Evolutionary conservation across 2,113 vertebrate species (phyloP).

Genomic region (Lophius piscatorius): DNA sequence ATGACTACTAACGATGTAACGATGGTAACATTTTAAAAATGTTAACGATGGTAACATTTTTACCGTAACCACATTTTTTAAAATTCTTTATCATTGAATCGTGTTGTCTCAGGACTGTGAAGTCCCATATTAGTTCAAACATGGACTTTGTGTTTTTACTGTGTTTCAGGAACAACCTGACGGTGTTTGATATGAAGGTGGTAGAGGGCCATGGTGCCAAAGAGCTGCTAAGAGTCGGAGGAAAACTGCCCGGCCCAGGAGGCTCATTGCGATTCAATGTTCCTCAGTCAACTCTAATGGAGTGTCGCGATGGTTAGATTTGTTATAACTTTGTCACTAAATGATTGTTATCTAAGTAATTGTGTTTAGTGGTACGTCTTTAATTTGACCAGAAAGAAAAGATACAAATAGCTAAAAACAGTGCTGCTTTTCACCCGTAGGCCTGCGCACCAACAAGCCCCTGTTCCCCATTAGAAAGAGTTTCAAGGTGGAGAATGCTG

Average conservation of each 20-base stretch:
- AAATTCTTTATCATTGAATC: too few species aligned
- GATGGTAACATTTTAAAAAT: too few species aligned
- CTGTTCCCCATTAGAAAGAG: slow-evolving; percentile 90
- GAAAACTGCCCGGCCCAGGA: slow-evolving; percentile 88
- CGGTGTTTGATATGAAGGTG: slow-evolving; percentile 87
- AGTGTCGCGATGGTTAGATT: slow-evolving; percentile 92
- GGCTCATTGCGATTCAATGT: slow-evolving; percentile 95
- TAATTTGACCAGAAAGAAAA: too few species aligned
- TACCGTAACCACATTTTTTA: too few species aligned
- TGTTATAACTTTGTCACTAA: not conserved
- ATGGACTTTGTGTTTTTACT: not conserved
- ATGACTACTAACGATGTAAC: too few species aligned
- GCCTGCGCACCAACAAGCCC: slow-evolving; percentile 91
- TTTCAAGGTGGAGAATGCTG: slow-evolving; percentile 97
- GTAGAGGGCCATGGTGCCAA: slow-evolving; percentile 92
- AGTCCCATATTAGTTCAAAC: not conserved
- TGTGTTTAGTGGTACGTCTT: not conserved
- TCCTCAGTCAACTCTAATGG: slow-evolving; percentile 95
- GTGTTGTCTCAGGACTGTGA: too few species aligned
- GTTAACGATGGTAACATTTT: too few species aligned
- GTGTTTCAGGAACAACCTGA: slow-evolving; percentile 92
- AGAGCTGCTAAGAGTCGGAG: slow-evolving; percentile 92
- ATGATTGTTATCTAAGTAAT: not conserved
- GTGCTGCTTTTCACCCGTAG: slow-evolving; percentile 61
- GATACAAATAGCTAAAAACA: not conserved